A percentile compares a stretch with the other conserved stretches of the same genome.
phyloP scores from a whole-genome alignment of 1,140 invertebrate species.

The Anoplolepis gracilipes region DNA sequence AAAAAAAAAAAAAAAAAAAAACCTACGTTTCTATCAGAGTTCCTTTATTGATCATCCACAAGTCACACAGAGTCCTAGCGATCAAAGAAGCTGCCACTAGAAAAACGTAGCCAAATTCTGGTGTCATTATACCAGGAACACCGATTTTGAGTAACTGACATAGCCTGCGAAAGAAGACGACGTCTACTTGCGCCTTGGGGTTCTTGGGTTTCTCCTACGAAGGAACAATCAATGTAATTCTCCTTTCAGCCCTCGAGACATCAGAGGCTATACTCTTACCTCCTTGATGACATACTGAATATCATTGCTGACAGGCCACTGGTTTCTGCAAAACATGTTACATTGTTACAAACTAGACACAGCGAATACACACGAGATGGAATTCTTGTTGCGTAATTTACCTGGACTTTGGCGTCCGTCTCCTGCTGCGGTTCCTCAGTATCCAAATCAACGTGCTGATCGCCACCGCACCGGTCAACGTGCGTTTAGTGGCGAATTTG shows the following conservation, averaged over 20 bases:
- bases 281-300: slow-evolving; percentile 92
- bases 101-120: slow-evolving; percentile 92
- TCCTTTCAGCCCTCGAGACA: too few species aligned
- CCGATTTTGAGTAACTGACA: slow-evolving; percentile 92
- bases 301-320: slow-evolving; percentile 85
- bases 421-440: slow-evolving; percentile 84
- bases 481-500: slow-evolving; percentile 87
- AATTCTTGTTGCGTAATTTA: slow-evolving; percentile 55
- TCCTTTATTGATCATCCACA: slow-evolving; percentile 98
- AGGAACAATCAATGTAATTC: slow-evolving; percentile 20
- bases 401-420: slow-evolving; percentile 79
- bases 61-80: slow-evolving; percentile 96
- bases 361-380: neutral
- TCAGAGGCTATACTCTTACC: slow-evolving; percentile 75
- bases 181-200: slow-evolving; percentile 95
- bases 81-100: slow-evolving; percentile 94
- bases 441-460: slow-evolving; percentile 87
- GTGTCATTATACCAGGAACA: slow-evolving; percentile 91
- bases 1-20: slow-evolving; percentile 33
- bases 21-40: slow-evolving; percentile 96
- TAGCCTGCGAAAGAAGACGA: slow-evolving; percentile 93
- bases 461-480: slow-evolving; percentile 86
- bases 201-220: slow-evolving; percentile 87
- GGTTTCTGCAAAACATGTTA: slow-evolving; percentile 70
- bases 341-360: slow-evolving; percentile 7